Evolutionary conservation across 53 echinoderm and acorn worm species (phyloP).

Genomic region (Paracentrotus lividus): DNA sequence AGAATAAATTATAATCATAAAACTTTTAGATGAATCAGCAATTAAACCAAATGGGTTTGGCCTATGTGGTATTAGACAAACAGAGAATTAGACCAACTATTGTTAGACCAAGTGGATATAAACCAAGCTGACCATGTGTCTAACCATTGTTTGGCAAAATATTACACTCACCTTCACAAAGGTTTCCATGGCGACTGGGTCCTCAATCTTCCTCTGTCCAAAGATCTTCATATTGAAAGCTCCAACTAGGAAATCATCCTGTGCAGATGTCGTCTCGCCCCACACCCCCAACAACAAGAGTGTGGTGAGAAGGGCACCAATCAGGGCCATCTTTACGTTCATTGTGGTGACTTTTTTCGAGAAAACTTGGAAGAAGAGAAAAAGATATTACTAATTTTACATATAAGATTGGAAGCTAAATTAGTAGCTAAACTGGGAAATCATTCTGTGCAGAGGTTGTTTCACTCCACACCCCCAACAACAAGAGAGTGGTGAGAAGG

Average conservation of each 20-base stretch:
- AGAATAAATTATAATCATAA: no score
- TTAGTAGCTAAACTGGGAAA: constrained; percentile 4
- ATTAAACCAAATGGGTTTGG: no score
- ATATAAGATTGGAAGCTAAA: neutral
- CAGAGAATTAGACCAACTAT: no score
- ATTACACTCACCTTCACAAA: neutral
- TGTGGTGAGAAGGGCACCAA: neutral
- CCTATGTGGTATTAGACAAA: no score
- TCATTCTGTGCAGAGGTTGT: neutral
- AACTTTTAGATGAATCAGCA: no score
- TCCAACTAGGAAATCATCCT: constrained; percentile 22
- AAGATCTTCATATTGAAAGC: constrained; percentile 49
- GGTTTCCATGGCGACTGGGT: neutral
- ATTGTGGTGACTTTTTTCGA: neutral
- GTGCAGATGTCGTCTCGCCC: neutral
- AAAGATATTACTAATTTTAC: no score
- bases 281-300: neutral
- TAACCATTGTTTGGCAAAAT: neutral
- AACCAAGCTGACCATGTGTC: no score
- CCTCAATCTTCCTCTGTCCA: constrained; percentile 22
- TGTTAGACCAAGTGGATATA: no score
- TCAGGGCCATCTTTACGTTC: neutral
- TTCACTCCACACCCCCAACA: neutral
- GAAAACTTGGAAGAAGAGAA: no score
- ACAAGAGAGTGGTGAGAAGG: neutral